These are phyloP conservation scores for Prietella phreatophila DNA, from an alignment of 2,113 vertebrate genomes.

Conservation along the genomic window DNA sequence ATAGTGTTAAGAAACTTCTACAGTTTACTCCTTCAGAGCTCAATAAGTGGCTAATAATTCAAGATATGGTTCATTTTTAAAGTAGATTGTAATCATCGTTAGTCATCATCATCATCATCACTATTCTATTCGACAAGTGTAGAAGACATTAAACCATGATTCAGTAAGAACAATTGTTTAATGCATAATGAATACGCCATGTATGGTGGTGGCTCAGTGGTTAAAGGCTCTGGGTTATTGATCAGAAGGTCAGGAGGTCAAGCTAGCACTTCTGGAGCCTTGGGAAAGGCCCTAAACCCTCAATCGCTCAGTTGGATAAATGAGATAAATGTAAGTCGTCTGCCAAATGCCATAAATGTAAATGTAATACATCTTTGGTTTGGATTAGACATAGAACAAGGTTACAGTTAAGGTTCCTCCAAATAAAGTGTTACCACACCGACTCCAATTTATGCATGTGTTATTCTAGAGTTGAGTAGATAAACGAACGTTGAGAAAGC, in stretches of 20 bases:
- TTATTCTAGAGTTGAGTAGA: too few relatives aligned
- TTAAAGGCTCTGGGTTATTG: too few relatives aligned
- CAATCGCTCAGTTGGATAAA: too few relatives aligned
- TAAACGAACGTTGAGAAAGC: slow-evolving; percentile 95
- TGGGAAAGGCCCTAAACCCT: too few relatives aligned
- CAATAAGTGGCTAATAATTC: not conserved
- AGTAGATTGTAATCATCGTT: not conserved
- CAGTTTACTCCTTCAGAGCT: not conserved
- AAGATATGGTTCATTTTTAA: not conserved
- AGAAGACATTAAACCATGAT: not conserved
- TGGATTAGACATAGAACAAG: not conserved
- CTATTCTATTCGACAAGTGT: not conserved
- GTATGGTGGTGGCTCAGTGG: too few relatives aligned
- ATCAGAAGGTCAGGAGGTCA: too few relatives aligned
- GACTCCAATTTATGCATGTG: not conserved
- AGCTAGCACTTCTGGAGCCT: too few relatives aligned
- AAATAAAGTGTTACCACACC: not conserved
- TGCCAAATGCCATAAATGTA: too few relatives aligned
- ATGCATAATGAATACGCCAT: not conserved
- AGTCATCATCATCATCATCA: too few relatives aligned
- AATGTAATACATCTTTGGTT: not conserved
- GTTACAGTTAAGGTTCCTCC: not conserved
- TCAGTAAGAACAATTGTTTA: not conserved
- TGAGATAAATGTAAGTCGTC: too few relatives aligned
- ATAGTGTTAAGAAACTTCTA: not conserved